These are phyloP conservation scores for Megalurothrips usitatus DNA, from an alignment of 2,888 invertebrate genomes.

Conservation along the genomic window DNA sequence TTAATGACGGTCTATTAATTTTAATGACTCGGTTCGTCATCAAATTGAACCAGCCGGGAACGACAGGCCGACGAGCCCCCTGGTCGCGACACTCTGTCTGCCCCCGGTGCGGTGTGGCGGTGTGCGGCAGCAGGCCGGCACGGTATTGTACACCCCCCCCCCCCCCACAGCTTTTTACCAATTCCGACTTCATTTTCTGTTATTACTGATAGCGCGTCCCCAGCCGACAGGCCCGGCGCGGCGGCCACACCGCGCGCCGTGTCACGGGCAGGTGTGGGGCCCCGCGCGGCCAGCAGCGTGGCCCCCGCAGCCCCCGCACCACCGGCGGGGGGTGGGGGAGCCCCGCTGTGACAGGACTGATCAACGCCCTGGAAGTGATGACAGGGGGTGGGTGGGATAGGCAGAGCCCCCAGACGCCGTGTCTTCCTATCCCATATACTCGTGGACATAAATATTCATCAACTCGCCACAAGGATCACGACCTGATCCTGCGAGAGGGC, in stretches of 20 bases:
- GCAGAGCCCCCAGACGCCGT: background rate
- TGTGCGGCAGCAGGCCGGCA: too few relatives aligned
- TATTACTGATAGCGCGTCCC: background rate
- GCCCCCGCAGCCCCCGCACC: background rate
- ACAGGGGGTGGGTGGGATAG: background rate
- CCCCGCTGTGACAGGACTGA: constrained; percentile 3
- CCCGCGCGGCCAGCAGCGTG: too few relatives aligned
- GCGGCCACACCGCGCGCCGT: too few relatives aligned
- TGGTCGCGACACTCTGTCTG: too few relatives aligned
- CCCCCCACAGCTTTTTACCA: too few relatives aligned
- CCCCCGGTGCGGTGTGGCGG: too few relatives aligned
- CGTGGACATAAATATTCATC: constrained; percentile 24
- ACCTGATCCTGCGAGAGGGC: background rate
- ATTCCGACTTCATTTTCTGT: too few relatives aligned
- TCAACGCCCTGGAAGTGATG: constrained; percentile 19
- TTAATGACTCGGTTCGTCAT: background rate
- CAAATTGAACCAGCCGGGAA: background rate
- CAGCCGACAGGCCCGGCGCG: too few relatives aligned
- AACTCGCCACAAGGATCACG: constrained; percentile 14
- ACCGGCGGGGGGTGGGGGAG: background rate
- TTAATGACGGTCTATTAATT: constrained; percentile 7
- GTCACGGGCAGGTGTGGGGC: background rate
- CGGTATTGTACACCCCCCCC: too few relatives aligned
- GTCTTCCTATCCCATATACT: constrained; percentile 6
- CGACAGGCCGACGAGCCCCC: too few relatives aligned